These are phyloP conservation scores for honey bee (Apis mellifera) DNA, from an alignment of 1,140 invertebrate genomes.

Conservation along the genomic window DNA sequence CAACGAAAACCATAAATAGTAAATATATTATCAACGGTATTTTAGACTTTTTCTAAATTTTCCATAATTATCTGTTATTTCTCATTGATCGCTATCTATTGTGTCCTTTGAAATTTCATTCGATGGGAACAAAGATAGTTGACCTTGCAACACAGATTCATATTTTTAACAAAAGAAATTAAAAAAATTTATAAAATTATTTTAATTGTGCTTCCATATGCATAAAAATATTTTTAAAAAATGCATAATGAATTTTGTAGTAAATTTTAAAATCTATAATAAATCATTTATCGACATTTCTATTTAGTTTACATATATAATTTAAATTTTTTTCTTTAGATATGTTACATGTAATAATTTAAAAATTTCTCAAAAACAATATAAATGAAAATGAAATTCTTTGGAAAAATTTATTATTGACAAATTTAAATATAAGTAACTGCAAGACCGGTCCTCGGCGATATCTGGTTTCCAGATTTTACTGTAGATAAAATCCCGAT, in stretches of 20 bases:
- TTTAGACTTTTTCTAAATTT: not conserved
- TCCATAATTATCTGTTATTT: not conserved
- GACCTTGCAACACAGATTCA: too few relatives aligned
- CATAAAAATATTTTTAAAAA: too few relatives aligned
- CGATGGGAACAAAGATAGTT: not conserved
- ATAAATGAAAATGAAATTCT: not conserved
- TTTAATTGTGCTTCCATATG: too few relatives aligned
- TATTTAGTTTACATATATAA: too few relatives aligned
- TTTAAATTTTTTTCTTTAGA: too few relatives aligned
- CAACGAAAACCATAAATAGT: not conserved
- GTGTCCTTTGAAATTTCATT: constrained; percentile 7
- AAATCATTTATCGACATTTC: too few relatives aligned
- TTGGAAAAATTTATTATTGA: not conserved
- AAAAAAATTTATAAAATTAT: too few relatives aligned
- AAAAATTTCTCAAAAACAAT: too few relatives aligned
- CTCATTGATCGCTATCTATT: not conserved
- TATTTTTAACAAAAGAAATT: too few relatives aligned
- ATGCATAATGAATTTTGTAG: too few relatives aligned
- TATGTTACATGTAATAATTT: too few relatives aligned
- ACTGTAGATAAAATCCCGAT: constrained; percentile 36
- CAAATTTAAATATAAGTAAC: not conserved
- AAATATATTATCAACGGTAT: not conserved
- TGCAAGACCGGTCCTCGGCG: not conserved
- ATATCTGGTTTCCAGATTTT: constrained; percentile 18
- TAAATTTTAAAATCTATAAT: too few relatives aligned